phyloP scores from a whole-genome alignment of 2,797 vertebrate species.

The Hylomyscus alleni region DNA sequence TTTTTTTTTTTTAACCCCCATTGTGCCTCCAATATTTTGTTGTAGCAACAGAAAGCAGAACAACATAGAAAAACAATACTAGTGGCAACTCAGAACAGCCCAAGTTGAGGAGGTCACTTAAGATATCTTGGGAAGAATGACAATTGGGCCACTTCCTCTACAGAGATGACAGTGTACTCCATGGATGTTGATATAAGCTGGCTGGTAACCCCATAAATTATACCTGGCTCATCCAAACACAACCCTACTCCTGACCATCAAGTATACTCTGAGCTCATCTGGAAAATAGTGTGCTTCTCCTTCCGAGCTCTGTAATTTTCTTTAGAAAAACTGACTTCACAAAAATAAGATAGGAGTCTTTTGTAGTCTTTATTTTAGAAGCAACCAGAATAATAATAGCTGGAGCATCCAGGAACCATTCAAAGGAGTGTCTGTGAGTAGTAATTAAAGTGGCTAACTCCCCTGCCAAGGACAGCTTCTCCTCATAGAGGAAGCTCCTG shows the following conservation, averaged over 20 bases:
- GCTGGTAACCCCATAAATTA: not conserved
- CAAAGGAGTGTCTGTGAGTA: slow-evolving; percentile 46
- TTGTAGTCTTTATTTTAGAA: slow-evolving; percentile 39
- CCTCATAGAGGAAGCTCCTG: not conserved
- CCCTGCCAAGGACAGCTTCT: slow-evolving; percentile 20
- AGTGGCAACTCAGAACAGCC: not conserved
- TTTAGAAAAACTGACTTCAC: slow-evolving; percentile 7
- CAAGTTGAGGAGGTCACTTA: not conserved
- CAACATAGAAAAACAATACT: not conserved
- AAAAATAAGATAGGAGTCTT: slow-evolving; percentile 21
- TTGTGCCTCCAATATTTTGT: not conserved
- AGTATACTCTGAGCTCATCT: not conserved
- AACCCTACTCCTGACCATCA: not conserved
- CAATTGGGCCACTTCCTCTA: not conserved
- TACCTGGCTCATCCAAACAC: not conserved
- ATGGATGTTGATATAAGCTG: not conserved
- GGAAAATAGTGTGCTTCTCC: not conserved
- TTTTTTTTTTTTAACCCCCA: too few relatives aligned
- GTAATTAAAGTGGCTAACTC: slow-evolving; percentile 63
- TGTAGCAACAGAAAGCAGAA: not conserved
- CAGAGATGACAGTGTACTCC: not conserved
- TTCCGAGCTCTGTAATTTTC: slow-evolving; percentile 38
- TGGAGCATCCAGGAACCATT: slow-evolving; percentile 27
- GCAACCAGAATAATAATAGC: slow-evolving; percentile 39
- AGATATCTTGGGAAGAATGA: not conserved